Conservation (phyloP, 1,140 invertebrate species). For the Holcopasites calliopsidis region DNA sequence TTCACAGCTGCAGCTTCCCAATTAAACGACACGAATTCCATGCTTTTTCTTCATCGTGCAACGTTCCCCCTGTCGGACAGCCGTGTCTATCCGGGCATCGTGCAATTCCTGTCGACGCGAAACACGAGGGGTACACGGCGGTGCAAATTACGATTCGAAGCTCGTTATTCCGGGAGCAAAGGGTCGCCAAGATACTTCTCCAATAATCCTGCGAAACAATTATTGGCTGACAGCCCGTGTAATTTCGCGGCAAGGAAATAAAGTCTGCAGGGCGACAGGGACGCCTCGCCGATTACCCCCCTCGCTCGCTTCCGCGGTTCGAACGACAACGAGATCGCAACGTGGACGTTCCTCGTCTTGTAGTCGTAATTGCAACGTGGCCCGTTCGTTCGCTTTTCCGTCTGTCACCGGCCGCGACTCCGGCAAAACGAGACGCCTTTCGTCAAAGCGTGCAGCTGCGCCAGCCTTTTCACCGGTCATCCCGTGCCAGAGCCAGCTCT, state of each 20-base stretch:
- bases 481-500: neutral
- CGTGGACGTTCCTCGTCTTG: conserved; percentile 41
- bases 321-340: conserved; percentile 4
- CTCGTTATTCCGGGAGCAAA: conserved; percentile 39
- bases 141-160: conserved; percentile 37
- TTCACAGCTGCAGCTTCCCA: neutral
- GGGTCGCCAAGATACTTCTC: conserved; percentile 32
- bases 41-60: neutral
- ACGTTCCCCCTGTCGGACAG: neutral
- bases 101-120: neutral
- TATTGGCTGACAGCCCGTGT: conserved; percentile 37
- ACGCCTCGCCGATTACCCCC: conserved; percentile 33
- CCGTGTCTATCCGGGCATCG: neutral
- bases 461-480: conserved; percentile 56
- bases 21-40: neutral
- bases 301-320: conserved; percentile 17
- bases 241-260: conserved; percentile 41
- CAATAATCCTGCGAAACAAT: conserved; percentile 44
- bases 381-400: conserved; percentile 52
- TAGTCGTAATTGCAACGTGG: conserved; percentile 64
- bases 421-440: conserved; percentile 60
- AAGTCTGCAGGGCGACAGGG: neutral
- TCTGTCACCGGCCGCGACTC: conserved; percentile 56
- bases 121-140: neutral
- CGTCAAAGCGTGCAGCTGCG: conserved; percentile 56